Percentiles rank a stretch among this genome's conserved stretches.
phyloP scores from a whole-genome alignment of 2,113 vertebrate species.

The Fregetta grallaria region DNA sequence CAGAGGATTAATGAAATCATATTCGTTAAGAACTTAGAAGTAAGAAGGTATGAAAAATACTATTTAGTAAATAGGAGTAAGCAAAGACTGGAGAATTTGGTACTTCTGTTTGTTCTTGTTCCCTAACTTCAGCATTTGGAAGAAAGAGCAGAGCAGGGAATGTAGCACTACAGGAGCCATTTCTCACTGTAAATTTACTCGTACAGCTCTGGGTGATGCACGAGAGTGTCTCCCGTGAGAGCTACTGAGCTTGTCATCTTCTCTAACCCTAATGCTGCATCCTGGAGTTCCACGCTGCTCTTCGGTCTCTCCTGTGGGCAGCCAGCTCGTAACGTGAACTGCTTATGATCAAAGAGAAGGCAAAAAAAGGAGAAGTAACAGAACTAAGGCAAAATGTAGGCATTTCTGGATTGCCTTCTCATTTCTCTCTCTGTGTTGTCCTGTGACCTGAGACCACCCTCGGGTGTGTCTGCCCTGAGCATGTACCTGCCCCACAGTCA shows the following conservation, averaged over 20 bases:
- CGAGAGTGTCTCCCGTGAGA: background rate
- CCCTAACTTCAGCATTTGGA: background rate
- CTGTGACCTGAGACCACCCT: fast-evolving
- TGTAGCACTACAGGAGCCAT: background rate
- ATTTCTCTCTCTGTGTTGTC: fast-evolving
- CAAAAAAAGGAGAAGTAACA: background rate
- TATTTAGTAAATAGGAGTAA: background rate
- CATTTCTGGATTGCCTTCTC: background rate
- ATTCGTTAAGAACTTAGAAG: background rate
- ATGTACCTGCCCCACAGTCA: background rate
- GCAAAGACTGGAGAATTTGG: background rate
- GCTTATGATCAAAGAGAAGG: background rate
- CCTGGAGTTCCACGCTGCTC: background rate
- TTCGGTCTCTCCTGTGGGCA: background rate
- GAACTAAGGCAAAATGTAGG: fast-evolving
- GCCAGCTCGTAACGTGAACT: fast-evolving
- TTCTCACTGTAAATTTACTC: background rate
- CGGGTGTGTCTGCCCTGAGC: background rate
- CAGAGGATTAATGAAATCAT: background rate
- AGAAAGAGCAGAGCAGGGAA: background rate
- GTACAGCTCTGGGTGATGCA: background rate
- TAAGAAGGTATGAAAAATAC: background rate
- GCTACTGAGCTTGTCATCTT: background rate
- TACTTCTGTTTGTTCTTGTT: background rate
- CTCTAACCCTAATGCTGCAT: fast-evolving